A percentile compares a stretch with the other conserved stretches of the same genome.
Conservation (phyloP, 2,113 vertebrate species). For the Oreotrochilus melanogaster region DNA sequence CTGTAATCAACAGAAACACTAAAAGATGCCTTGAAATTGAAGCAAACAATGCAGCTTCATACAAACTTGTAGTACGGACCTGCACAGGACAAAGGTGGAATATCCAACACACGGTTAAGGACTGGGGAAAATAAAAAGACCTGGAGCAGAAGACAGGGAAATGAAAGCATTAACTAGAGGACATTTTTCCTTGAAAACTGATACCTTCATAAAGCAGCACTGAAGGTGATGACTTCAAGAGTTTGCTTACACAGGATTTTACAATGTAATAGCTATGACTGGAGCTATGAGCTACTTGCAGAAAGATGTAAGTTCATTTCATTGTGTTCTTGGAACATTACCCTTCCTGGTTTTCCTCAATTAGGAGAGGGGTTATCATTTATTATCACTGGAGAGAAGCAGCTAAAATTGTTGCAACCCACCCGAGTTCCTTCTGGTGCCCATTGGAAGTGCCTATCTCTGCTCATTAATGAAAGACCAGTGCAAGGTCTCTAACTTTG, state of each 20-base stretch:
- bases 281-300: background rate
- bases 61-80: background rate
- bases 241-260: background rate
- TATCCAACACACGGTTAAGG: background rate
- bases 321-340: background rate
- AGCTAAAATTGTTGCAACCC: background rate
- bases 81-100: constrained; percentile 41
- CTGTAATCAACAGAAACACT: constrained; percentile 22
- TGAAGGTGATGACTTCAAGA: background rate
- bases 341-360: background rate
- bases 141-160: background rate
- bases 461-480: background rate
- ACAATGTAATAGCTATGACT: background rate
- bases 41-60: background rate
- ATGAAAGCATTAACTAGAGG: background rate
- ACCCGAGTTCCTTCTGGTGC: background rate
- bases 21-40: constrained; percentile 43
- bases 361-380: background rate
- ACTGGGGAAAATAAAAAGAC: background rate
- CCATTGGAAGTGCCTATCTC: background rate
- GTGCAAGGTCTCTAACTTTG: background rate
- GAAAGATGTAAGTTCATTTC: background rate
- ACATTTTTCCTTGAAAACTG: background rate
- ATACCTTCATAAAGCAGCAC: accelerated
- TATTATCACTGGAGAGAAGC: background rate